Conservation (phyloP, 2,888 invertebrate species). For the Acrocyrtus sp. region DNA sequence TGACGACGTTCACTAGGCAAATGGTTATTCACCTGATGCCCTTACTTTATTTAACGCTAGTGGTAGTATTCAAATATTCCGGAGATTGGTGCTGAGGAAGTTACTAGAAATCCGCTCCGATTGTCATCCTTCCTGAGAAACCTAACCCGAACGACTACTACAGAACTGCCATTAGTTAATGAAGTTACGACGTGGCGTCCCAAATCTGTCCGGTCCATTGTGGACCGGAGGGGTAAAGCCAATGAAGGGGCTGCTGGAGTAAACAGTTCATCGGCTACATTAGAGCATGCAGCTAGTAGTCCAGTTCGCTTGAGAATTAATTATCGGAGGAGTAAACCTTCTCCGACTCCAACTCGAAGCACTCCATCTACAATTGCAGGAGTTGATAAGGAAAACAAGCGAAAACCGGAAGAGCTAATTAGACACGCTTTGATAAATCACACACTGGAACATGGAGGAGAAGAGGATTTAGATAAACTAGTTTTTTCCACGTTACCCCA, state of each 20-base stretch:
- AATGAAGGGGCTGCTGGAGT: too few relatives aligned
- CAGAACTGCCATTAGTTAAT: not conserved
- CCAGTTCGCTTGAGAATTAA: not conserved
- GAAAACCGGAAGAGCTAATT: slow-evolving; percentile 45
- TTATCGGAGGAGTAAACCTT: not conserved
- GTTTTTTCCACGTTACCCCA: slow-evolving; percentile 62
- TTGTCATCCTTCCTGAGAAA: not conserved
- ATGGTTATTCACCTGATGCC: too few relatives aligned
- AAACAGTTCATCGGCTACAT: too few relatives aligned
- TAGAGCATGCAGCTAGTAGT: not conserved
- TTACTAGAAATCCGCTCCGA: not conserved
- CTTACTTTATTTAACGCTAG: too few relatives aligned
- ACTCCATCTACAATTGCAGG: slow-evolving; percentile 15
- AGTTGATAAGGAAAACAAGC: not conserved
- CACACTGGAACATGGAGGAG: slow-evolving; percentile 55
- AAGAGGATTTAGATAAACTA: slow-evolving; percentile 61
- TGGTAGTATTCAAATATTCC: too few relatives aligned
- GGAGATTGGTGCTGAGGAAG: too few relatives aligned
- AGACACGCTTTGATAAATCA: slow-evolving; percentile 58
- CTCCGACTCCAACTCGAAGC: not conserved
- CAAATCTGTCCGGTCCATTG: not conserved
- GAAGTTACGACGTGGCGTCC: not conserved
- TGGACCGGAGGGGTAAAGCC: too few relatives aligned
- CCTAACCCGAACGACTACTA: not conserved
- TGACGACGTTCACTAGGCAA: too few relatives aligned